A percentile compares a stretch with the other conserved stretches of the same genome.
phyloP scores from a whole-genome alignment of 2,113 vertebrate genomes.

The Cricetomys ansorgei region DNA sequence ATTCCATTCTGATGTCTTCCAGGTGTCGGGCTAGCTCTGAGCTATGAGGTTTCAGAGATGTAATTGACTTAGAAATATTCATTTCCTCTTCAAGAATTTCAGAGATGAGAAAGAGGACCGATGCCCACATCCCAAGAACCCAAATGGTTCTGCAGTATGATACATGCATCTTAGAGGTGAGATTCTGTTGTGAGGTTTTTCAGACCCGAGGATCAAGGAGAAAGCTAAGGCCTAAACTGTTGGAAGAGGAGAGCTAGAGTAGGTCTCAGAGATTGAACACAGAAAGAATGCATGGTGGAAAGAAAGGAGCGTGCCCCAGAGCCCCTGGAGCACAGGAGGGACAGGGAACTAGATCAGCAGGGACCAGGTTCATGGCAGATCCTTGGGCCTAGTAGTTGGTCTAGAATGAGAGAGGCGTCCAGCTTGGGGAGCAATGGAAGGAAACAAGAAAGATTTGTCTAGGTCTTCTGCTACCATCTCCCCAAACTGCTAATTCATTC shows the following conservation, averaged over 20 bases:
- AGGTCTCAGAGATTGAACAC: background rate
- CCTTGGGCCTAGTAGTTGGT: background rate
- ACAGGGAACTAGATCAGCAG: fast-evolving
- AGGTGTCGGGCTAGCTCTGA: background rate
- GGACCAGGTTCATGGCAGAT: background rate
- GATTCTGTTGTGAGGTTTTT: background rate
- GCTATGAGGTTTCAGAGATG: background rate
- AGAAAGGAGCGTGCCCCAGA: background rate
- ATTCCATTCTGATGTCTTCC: background rate
- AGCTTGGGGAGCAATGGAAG: background rate
- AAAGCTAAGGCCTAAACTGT: background rate
- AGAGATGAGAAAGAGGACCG: background rate
- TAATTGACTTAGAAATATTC: background rate
- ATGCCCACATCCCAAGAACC: background rate
- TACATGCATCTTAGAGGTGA: background rate
- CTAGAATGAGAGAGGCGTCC: background rate
- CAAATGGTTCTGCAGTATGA: fast-evolving
- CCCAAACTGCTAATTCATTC: background rate
- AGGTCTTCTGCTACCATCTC: background rate
- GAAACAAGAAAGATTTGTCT: background rate
- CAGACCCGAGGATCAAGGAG: background rate
- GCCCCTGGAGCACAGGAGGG: no score
- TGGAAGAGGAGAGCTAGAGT: background rate
- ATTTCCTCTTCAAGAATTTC: background rate
- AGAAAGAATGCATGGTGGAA: background rate